Percentiles rank a stretch among this genome's conserved stretches.
Conservation (phyloP, 2,113 vertebrate species). For the Nanorana parkeri region DNA sequence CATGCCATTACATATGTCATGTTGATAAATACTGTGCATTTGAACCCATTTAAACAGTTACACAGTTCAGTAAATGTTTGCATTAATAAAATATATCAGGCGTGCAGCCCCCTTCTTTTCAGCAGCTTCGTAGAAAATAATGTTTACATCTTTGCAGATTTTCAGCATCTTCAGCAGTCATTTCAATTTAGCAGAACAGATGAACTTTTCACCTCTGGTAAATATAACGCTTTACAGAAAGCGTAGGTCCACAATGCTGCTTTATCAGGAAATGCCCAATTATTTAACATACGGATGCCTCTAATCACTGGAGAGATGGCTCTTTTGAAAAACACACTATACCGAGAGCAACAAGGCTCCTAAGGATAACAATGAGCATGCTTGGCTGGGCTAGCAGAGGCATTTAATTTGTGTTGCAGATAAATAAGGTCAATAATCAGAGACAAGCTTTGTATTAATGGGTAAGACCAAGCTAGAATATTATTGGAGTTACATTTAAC, state of each 20-base stretch:
- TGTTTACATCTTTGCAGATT: background rate
- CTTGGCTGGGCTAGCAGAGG: background rate
- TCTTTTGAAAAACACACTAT: background rate
- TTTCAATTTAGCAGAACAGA: background rate
- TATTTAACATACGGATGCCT: conserved; percentile 18
- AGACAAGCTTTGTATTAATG: background rate
- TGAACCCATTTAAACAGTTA: background rate
- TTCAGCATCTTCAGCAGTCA: background rate
- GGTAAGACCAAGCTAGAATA: background rate
- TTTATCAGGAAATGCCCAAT: conserved; percentile 28
- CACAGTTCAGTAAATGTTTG: background rate
- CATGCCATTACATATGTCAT: background rate
- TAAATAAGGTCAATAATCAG: background rate
- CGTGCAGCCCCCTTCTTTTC: no score
- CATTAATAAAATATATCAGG: no score
- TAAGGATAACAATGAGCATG: conserved; percentile 6
- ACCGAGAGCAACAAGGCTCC: background rate
- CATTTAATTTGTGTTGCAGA: background rate
- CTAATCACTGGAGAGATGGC: conserved; percentile 20
- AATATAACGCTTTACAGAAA: background rate
- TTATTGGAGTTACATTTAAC: background rate
- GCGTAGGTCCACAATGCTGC: background rate
- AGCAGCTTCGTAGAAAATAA: background rate
- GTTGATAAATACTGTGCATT: background rate
- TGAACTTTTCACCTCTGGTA: conserved; percentile 32